These are phyloP conservation scores for Microchrysa polita DNA, from an alignment of 2,888 invertebrate species.

Conservation along the genomic window DNA sequence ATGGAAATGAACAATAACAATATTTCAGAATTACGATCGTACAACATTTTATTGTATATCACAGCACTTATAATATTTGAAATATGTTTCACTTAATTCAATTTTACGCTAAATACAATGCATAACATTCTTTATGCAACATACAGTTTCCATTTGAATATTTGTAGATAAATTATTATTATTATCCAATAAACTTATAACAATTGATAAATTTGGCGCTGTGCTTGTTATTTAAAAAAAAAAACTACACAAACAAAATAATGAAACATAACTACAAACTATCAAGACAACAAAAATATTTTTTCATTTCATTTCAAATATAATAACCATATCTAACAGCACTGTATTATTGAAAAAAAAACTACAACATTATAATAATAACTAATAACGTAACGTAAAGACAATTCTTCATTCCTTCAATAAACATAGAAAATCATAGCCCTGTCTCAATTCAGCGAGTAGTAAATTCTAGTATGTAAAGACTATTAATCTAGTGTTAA, in stretches of 20 bases:
- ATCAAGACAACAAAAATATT: not conserved
- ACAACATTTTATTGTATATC: slow-evolving; percentile 41
- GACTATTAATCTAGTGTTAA: not conserved
- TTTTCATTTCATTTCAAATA: not conserved
- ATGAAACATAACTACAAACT: not conserved
- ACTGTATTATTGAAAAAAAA: not conserved
- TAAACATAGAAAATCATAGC: not conserved
- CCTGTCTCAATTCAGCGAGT: not conserved
- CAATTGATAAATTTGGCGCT: not conserved
- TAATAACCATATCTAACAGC: slow-evolving; percentile 25
- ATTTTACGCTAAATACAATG: slow-evolving; percentile 29
- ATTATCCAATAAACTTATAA: not conserved
- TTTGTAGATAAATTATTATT: not conserved
- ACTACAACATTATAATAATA: not conserved
- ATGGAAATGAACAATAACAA: no score
- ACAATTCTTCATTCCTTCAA: not conserved
- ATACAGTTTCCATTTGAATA: not conserved
- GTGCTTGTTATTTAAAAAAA: not conserved
- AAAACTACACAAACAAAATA: slow-evolving; percentile 4
- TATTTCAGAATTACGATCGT: slow-evolving; percentile 23
- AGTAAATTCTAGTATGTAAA: not conserved
- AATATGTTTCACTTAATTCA: slow-evolving; percentile 10
- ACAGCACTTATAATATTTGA: slow-evolving; percentile 38
- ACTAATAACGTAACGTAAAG: not conserved
- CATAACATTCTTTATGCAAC: slow-evolving; percentile 4